Conservation (phyloP, 2,113 vertebrate species). For the Apodemus sylvaticus region DNA sequence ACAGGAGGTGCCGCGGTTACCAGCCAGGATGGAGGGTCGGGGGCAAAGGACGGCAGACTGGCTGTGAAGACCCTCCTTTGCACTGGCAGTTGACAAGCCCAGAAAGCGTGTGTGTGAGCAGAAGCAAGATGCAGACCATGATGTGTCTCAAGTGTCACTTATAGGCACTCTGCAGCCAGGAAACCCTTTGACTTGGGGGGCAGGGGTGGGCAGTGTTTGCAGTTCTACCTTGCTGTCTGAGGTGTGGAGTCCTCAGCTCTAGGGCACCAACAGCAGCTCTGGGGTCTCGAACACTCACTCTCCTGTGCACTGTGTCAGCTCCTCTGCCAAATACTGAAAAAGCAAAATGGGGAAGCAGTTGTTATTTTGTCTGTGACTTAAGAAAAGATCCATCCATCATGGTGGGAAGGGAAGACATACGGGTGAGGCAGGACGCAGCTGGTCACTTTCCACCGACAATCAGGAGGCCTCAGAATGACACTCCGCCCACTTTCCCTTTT, state of each 20-base stretch:
- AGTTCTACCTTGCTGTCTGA: neutral
- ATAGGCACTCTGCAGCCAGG: neutral
- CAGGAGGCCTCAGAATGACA: no score
- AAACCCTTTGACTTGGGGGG: neutral
- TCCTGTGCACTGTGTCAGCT: neutral
- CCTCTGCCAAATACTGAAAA: neutral
- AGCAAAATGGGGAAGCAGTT: no score
- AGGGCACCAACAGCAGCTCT: neutral
- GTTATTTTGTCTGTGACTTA: no score
- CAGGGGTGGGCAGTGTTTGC: neutral
- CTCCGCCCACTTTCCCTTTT: neutral
- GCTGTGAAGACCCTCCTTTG: neutral
- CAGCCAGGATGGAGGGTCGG: accelerated
- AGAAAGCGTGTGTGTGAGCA: neutral
- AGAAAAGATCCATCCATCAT: neutral
- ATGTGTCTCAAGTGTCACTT: neutral
- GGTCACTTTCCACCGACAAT: neutral
- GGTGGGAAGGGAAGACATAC: neutral
- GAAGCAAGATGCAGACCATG: neutral
- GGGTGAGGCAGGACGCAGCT: neutral
- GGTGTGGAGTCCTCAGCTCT: neutral
- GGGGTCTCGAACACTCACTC: accelerated
- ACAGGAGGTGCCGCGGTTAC: neutral
- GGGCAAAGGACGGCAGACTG: neutral
- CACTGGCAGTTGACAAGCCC: neutral